Evolutionary conservation across 2,113 vertebrate species (phyloP).

Genomic region (Apistogramma diplotaenia): DNA sequence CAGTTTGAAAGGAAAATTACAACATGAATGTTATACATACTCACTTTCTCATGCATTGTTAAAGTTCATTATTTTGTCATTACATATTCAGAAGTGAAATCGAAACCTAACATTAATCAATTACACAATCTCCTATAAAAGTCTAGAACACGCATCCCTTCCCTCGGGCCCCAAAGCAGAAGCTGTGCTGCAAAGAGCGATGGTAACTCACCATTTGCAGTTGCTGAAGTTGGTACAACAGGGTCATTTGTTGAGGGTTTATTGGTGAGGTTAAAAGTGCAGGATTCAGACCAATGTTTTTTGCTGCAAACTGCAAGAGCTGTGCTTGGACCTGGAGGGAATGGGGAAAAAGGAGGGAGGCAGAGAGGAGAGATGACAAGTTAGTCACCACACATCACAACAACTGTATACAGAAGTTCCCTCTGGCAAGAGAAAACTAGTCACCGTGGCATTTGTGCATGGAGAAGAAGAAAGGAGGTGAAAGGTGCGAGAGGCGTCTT

Average conservation of each 20-base stretch:
- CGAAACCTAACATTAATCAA: not conserved
- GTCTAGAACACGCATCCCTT: not conserved
- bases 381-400: not conserved
- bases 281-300: constrained; percentile 99
- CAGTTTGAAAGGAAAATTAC: not conserved
- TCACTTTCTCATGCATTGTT: not conserved
- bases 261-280: constrained; percentile 99
- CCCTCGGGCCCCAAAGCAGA: not conserved
- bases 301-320: constrained; percentile 99
- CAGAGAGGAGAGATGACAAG: constrained; percentile 1
- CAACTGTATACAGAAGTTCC: not conserved
- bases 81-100: not conserved
- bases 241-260: constrained; percentile 99
- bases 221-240: constrained; percentile 99
- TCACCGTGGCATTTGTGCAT: not conserved
- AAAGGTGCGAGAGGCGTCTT: not conserved
- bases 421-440: not conserved
- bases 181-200: not conserved
- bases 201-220: constrained; percentile 94
- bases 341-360: not conserved
- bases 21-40: not conserved
- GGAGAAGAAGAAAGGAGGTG: not conserved
- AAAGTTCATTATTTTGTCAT: not conserved
- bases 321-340: constrained; percentile 96
- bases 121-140: not conserved